Base-by-base conservation (phyloP, 2,888 invertebrate species). In the Drosophila anceps region DNA sequence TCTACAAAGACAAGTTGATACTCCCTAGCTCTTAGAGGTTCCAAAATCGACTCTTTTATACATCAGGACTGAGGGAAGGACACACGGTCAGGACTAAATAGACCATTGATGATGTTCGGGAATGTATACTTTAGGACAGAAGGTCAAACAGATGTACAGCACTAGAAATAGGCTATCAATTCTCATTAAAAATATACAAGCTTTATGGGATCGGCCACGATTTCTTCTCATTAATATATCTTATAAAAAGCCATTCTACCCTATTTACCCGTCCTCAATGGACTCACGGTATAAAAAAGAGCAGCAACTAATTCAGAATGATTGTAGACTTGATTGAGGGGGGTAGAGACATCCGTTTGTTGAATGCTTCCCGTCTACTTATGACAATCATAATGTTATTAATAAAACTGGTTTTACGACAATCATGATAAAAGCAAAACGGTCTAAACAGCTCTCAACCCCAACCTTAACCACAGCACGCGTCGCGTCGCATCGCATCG, bases 311-410 rank as follows among this genome's bases (percentile, higher is more conserved):
- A 59, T 68, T 57, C 37, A 69, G 63, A 73, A 69, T 62, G 29
- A 53, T 37, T 43, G n/a, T 29, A n/a, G 51, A 61, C 41, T 48
- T 53, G 24, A n/a, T 24, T 12, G 43, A 43, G 53, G 53, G n/a
- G 31, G 13, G 18, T 33, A 15, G n/a, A 13, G 55, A 50, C 29
- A 57, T 65, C 43, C 48, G 43, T 33, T 58, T 66, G 31, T 20
- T 50, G 51, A 27, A 39, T 41, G 18, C 6, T 31, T 35, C 8
- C 44, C n/a, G 51, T 20, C 51, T 57, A 73, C 76, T 79, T 70
- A 63, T 79, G 79, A 60, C 84, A 81, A 86, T 84, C 90, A 86
- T 86, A 90, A 85, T 83, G 74, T 88, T 80, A 90, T 87, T 90
- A 87, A 90, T 86, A 86, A 85, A 83, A 88, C 75, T 81, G 72